phyloP scores from a whole-genome alignment of 2,888 invertebrate species.

The Cataglyphis altisquamis region DNA sequence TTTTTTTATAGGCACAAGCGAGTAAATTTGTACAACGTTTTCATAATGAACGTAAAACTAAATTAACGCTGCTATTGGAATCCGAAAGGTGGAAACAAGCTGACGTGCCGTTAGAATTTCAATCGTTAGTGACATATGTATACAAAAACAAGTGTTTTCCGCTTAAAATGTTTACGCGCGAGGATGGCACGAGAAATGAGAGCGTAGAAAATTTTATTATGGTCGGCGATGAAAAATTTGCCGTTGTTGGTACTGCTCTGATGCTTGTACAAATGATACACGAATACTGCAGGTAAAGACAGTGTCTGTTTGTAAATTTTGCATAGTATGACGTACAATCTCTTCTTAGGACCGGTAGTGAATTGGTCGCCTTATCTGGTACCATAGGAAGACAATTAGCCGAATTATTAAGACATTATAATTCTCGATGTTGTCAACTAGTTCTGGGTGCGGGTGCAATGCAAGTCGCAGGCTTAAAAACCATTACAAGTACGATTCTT shows the following conservation, averaged over 20 bases:
- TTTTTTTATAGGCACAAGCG: slow-evolving; percentile 89
- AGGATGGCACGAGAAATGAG: slow-evolving; percentile 84
- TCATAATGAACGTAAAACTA: slow-evolving; percentile 95
- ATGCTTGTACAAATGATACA: slow-evolving; percentile 95
- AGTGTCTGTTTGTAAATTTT: background rate
- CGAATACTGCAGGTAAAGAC: slow-evolving; percentile 93
- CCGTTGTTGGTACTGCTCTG: slow-evolving; percentile 93
- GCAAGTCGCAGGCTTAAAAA: slow-evolving; percentile 96
- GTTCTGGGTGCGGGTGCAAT: slow-evolving; percentile 98
- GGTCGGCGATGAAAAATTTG: slow-evolving; percentile 91
- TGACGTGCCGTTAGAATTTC: slow-evolving; percentile 96
- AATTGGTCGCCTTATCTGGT: slow-evolving; percentile 93
- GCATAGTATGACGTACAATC: slow-evolving; percentile 20
- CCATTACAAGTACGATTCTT: slow-evolving; percentile 97
- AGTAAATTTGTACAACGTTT: slow-evolving; percentile 96
- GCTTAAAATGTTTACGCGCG: slow-evolving; percentile 76
- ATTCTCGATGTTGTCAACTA: slow-evolving; percentile 96
- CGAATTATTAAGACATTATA: slow-evolving; percentile 95
- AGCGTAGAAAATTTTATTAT: slow-evolving; percentile 85
- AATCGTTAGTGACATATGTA: slow-evolving; percentile 90
- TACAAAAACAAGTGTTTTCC: slow-evolving; percentile 87
- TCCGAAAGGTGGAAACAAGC: slow-evolving; percentile 97
- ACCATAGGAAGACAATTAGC: slow-evolving; percentile 94
- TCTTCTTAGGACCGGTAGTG: slow-evolving; percentile 81
- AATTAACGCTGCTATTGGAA: slow-evolving; percentile 94